Evolutionary conservation across 2,888 invertebrate species (phyloP).

Genomic region (Agrilus mali): DNA sequence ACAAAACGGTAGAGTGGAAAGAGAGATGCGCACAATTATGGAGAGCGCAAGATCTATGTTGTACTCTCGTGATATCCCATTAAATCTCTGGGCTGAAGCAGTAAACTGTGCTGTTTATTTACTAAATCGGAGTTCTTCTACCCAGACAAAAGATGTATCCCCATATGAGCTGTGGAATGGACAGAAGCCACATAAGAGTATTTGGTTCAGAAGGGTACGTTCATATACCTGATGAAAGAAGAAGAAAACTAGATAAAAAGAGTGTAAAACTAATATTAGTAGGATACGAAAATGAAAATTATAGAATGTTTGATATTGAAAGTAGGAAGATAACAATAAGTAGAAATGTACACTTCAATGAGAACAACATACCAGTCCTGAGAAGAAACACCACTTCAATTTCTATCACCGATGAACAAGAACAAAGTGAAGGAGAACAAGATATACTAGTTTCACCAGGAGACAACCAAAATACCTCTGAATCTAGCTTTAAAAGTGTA

Average conservation of each 20-base stretch:
- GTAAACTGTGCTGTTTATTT: no score
- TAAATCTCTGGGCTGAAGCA: no score
- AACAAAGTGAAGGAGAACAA: slow-evolving; percentile 1
- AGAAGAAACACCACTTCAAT: neutral
- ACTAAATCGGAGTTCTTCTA: no score
- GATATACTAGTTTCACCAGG: slow-evolving; percentile 3
- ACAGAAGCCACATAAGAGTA: no score
- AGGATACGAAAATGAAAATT: slow-evolving; percentile 14
- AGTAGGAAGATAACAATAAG: slow-evolving; percentile 13
- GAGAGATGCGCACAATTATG: no score
- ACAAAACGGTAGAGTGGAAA: no score
- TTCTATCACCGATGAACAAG: neutral
- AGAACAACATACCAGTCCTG: neutral
- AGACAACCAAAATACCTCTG: neutral
- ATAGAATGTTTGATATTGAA: slow-evolving; percentile 12
- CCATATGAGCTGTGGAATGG: no score
- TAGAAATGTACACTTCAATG: slow-evolving; percentile 15
- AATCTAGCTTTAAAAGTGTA: slow-evolving; percentile 1
- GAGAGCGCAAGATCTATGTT: no score
- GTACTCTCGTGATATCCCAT: no score
- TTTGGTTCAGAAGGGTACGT: no score
- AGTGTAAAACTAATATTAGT: slow-evolving; percentile 12
- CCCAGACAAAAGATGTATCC: no score
- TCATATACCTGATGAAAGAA: no score
- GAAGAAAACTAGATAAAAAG: slow-evolving; percentile 9